Evolutionary conservation across 2,888 invertebrate genomes (phyloP).

Genomic region (Chrysolina oricalcia): DNA sequence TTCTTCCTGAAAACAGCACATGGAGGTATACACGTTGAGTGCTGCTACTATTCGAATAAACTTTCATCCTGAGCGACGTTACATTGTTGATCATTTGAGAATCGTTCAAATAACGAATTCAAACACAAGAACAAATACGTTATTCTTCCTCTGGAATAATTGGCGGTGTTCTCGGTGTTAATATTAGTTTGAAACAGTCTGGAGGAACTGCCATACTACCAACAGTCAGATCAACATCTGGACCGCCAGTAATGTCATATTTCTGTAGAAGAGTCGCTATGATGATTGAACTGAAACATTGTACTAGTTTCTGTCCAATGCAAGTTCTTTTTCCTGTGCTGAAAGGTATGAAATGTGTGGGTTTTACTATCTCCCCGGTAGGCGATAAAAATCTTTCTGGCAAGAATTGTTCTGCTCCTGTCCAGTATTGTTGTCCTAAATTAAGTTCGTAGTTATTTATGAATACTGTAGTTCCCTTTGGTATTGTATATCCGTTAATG

Average conservation of each 20-base stretch:
- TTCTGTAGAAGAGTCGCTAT: slow-evolving; percentile 82
- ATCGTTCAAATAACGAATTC: slow-evolving; percentile 32
- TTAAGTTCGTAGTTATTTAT: slow-evolving; percentile 90
- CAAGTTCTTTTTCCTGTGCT: slow-evolving; percentile 91
- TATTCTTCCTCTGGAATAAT: slow-evolving; percentile 8
- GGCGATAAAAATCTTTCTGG: slow-evolving; percentile 82
- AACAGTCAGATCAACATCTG: slow-evolving; percentile 76
- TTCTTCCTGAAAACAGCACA: slow-evolving; percentile 39
- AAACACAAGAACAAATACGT: slow-evolving; percentile 16
- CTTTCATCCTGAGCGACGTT: slow-evolving; percentile 31
- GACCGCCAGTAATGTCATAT: slow-evolving; percentile 78
- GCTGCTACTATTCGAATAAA: slow-evolving; percentile 31
- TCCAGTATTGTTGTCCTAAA: slow-evolving; percentile 83
- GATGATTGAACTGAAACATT: slow-evolving; percentile 84
- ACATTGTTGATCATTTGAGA: slow-evolving; percentile 4
- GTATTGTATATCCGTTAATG: slow-evolving; percentile 82
- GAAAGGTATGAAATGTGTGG: slow-evolving; percentile 87
- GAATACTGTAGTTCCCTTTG: slow-evolving; percentile 86
- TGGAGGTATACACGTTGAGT: slow-evolving; percentile 38
- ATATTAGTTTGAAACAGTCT: slow-evolving; percentile 79
- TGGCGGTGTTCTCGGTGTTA: slow-evolving; percentile 72
- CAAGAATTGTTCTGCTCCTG: slow-evolving; percentile 80
- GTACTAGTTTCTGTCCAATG: slow-evolving; percentile 87
- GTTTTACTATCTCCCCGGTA: slow-evolving; percentile 73
- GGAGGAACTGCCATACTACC: slow-evolving; percentile 85